Conservation (phyloP, 2,888 invertebrate genomes). For the Mythimna vitellina region DNA sequence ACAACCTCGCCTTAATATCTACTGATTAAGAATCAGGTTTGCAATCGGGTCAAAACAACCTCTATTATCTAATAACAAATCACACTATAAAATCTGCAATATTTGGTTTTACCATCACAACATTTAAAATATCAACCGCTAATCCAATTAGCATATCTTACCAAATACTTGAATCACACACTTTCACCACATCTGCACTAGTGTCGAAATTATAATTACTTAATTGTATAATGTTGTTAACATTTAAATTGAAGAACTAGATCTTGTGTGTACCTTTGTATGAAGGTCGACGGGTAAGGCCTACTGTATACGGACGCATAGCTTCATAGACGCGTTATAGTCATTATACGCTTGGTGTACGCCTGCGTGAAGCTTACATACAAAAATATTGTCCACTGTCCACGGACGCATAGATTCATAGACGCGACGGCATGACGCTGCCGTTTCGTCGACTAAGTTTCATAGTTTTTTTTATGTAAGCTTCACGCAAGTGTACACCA, state of each 20-base stretch:
- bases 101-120: not conserved
- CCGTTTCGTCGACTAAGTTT: no score
- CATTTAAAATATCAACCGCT: conserved; percentile 32
- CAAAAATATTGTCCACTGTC: no score
- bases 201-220: conserved; percentile 49
- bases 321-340: no score
- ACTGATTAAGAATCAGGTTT: not conserved
- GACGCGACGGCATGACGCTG: no score
- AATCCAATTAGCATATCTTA: conserved; percentile 38
- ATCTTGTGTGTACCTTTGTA: conserved; percentile 28
- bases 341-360: no score
- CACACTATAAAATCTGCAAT: no score
- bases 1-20: not conserved
- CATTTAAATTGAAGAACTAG: conserved; percentile 46
- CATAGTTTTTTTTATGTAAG: no score
- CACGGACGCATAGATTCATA: no score
- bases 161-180: conserved; percentile 19
- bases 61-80: not conserved
- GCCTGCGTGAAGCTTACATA: no score
- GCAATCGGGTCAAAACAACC: not conserved
- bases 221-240: conserved; percentile 54
- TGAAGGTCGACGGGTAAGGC: conserved; percentile 22
- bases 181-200: conserved; percentile 15
- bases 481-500: no score
- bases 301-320: no score